Base-by-base conservation (phyloP, 1,140 invertebrate genomes). In the Holcopasites calliopsidis region DNA sequence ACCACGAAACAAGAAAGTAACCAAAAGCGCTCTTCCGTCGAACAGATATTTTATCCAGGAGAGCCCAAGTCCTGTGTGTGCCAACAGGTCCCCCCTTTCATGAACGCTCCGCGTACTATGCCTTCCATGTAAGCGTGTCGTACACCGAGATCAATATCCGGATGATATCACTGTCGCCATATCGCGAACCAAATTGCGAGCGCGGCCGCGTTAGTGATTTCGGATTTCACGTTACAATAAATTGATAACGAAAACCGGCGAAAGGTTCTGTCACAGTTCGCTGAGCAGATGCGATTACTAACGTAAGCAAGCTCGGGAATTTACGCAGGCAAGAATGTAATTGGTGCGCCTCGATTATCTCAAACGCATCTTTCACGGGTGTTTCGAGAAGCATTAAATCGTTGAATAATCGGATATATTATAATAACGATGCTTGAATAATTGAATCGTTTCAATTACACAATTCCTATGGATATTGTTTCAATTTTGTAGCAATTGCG, bases 221-320 rank as follows among this genome's bases (percentile, higher is more conserved):
- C 70, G 76, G 80, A 82, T 83, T 82, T 83, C 78, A 82, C 81
- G 76, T 83, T 82, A 83, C 80, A 83, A 71, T 79, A 77, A 76
- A 82, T 83, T 83, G 80, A 83, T 82, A 82, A 79, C 73, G 71
- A 82, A 82, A 82, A 13, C 61, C 54, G 52, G 44, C 28, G 76
- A 38, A 61, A 26, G 40, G 1, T 47, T 31, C 52, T 55, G 70
- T 55, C 52, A 58, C 70, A 47, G 65, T 47, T 75, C 54, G 54
- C 47, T 47, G 52, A 31, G 28, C 72, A 75, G 18, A 54, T 49
- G 61, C 76, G 72, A 82, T 79, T 82, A 49, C 60, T 49, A 23
- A 35, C 54, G 61, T 71, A 68, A 71, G 64, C 65, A 75, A 69
- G n/a, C 31, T 35, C 33, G 69, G 64, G 28, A 69, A 75, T 66